Conservation (phyloP, 2,888 invertebrate species). For the Cryptocephalus primarius region DNA sequence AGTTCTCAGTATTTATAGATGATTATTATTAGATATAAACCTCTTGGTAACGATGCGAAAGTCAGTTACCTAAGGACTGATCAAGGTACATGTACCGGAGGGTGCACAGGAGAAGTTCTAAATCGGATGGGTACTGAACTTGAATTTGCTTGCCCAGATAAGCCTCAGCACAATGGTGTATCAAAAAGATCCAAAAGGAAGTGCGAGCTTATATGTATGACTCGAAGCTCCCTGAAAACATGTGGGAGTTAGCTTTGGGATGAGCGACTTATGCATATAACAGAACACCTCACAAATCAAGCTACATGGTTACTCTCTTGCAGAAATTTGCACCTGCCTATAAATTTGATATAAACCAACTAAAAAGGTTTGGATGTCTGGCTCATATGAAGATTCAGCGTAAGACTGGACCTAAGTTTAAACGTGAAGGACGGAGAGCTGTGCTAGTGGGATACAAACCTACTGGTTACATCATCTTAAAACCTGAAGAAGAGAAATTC, state of each 20-base stretch:
- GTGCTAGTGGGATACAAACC: slow-evolving; percentile 4
- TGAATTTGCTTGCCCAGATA: slow-evolving; percentile 1
- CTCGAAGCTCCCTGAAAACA: slow-evolving; percentile 2
- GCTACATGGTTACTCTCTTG: slow-evolving; percentile 1
- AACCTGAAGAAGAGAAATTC: background rate
- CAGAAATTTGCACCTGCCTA: slow-evolving; percentile 1
- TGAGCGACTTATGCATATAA: slow-evolving; percentile 4
- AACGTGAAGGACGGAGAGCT: slow-evolving; percentile 2
- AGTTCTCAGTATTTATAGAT: slow-evolving; percentile 2
- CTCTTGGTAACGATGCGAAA: slow-evolving; percentile 1
- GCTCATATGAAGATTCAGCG: slow-evolving; percentile 2
- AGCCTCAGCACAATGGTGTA: slow-evolving; percentile 3
- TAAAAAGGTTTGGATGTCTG: slow-evolving; percentile 4
- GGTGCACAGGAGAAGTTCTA: slow-evolving; percentile 1
- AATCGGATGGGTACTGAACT: slow-evolving; percentile 1
- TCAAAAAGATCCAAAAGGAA: slow-evolving; percentile 2
- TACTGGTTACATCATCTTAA: slow-evolving; percentile 4
- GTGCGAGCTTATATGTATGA: slow-evolving; percentile 2
- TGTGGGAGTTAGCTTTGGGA: slow-evolving; percentile 2
- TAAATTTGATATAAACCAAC: slow-evolving; percentile 1
- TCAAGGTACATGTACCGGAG: slow-evolving; percentile 2
- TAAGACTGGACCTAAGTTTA: slow-evolving; percentile 3
- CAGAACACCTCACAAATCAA: slow-evolving; percentile 25
- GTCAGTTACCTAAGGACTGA: slow-evolving; percentile 3
- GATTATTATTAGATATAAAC: no score